Base-by-base conservation (phyloP, 2,797 vertebrate species). In the Alosa sapidissima region DNA sequence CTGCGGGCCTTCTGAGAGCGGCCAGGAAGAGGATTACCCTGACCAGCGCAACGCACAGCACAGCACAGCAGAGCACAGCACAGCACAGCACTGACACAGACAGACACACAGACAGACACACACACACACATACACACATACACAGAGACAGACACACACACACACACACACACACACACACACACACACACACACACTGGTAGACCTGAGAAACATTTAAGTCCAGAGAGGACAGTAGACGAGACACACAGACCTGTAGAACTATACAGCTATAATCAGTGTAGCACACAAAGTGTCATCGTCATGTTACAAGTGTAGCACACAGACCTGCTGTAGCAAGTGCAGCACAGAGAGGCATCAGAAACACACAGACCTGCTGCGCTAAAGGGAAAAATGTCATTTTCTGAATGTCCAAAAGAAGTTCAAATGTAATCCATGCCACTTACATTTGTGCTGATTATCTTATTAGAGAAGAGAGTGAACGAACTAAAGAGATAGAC, bases 151-250 rank as follows among this genome's bases (percentile, higher is more conserved):
- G 24, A 85, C 84, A 58, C 16, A 58, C 55, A 58, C 62, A 58
- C 75, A 45, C 6, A 82, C 84, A 86, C 52, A 41, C 60, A 65
- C 60, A 85, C 84, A 58, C 16, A 58, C 55, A 58, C 78, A 45
- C 7, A 82, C 84, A 85, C 51, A 36, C 58, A 54, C 52, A 54
- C 51, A 55, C 13, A 55, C 14, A 55, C 14, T 3, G 51, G 51
- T 52, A 19, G n/a, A 0, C 48, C 14, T 33, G 7, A 83, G 28
- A 36, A 54, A 78, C 51, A 36, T 41, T 2, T 41, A 41, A 41
- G 4, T 41, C 41, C 21, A 84, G 9, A 33, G 21, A 21, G 21
- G 3, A 8, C 21, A 8, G 58, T 28, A 9, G 58, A 5, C n/a
- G n/a, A 24, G 9, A 62, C 21, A 62, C n/a, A 62, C 7, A 62